Conservation (phyloP, 1,140 invertebrate genomes). For the Glomeris maerens region DNA sequence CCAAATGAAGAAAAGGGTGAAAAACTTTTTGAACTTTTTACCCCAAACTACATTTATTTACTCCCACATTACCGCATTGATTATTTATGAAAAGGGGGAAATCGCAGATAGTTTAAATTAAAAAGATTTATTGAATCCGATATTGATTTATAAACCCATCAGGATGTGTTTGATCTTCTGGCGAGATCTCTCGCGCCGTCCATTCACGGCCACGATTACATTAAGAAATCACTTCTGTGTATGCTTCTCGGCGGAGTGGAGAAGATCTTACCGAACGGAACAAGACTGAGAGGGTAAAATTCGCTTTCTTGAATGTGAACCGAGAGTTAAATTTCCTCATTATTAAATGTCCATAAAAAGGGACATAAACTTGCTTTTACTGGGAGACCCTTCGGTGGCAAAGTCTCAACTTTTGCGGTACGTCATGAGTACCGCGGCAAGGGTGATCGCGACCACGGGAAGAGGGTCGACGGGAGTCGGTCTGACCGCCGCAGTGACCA, state of each 20-base stretch:
- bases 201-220: constrained; percentile 92
- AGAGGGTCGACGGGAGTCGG: constrained; percentile 91
- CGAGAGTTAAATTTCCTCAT: constrained; percentile 9
- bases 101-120: no score
- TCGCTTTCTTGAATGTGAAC: no score
- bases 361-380: constrained; percentile 92
- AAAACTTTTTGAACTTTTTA: constrained; percentile 9
- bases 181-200: constrained; percentile 89
- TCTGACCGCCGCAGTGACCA: constrained; percentile 94
- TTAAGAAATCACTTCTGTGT: constrained; percentile 94
- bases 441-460: constrained; percentile 93
- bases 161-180: constrained; percentile 80
- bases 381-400: constrained; percentile 97
- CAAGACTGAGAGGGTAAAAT: constrained; percentile 72
- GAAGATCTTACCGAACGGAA: constrained; percentile 89
- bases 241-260: constrained; percentile 89
- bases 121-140: no score
- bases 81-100: no score
- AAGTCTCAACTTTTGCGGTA: constrained; percentile 96
- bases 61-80: no score
- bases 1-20: no score
- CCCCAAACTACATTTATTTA: no score
- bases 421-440: constrained; percentile 80
- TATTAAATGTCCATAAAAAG: no score
- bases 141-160: constrained; percentile 35